Evolutionary conservation across 92 coral and sea anemone genomes (phyloP), one percentile per base, ranked within the genome.

Genomic region (Heteractis magnifica): DNA sequence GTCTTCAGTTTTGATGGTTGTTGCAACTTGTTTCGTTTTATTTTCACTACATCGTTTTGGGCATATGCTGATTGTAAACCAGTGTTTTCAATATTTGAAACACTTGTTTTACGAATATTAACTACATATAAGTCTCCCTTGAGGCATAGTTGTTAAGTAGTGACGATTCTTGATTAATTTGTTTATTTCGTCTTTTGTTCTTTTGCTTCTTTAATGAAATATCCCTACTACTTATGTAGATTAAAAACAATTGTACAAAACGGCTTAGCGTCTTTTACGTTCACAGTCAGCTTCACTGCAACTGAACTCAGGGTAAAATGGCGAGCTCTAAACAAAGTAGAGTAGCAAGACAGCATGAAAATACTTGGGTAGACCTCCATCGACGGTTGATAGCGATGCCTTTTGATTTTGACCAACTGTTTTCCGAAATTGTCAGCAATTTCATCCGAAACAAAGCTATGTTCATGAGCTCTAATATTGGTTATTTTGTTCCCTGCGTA

Each of bases 391-490:
- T 84, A 10, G 81, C 71, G 2, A 68, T 81, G 26, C 49, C 80
- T 21, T 86, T 86, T 52, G 80, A 86, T 77, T 89, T 76, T 65
- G 78, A 26, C 6, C n/a, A 20, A 21, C 56, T 89, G 44, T 84
- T 89, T 80, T 64, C 82, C 3, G 83, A 87, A 21, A 21, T 21
- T 41, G 81, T 87, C 8, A 71, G 53, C 16, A 65, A 53, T 20
- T 88, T 84, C 76, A 75, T 88, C 72, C 58, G 86, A 51, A 65
- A 85, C 49, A 84, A 84, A 60, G 91, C 88, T 49, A 64, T 62
- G 51, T 75, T 77, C 76, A 16, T 82, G 51, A 77, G 88, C 15
- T 80, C 82, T 64, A 85, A 78, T 65, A 49, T 85, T 53, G 89
- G 80, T 51, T 89, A 89, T 77, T 59, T 81, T 52, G 49, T 65